Evolutionary conservation across 2,797 vertebrate species (phyloP), one percentile per base, ranked within the genome.

Genomic region (Sparus aurata): DNA sequence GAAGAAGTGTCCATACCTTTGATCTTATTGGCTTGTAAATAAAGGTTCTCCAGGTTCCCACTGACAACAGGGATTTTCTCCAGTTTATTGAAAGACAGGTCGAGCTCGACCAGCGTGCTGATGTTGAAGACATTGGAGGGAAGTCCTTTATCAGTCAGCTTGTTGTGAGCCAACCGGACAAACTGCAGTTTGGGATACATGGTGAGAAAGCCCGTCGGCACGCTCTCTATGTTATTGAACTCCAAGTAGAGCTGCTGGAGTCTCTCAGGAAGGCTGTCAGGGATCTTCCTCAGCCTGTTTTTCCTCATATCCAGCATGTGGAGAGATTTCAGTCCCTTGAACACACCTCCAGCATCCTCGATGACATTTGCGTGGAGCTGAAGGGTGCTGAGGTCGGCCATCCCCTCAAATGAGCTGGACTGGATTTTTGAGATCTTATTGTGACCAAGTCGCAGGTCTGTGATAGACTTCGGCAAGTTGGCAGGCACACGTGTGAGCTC

Each of bases 51-150:
- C 20, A 99, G 95, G 76, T 96, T 96, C 86, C 96, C 96, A 61
- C 90, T 97, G 80, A 99, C 96, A 1, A 79, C 90, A 23, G 98
- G 98, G 85, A 99, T 98, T 84, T 69, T 96, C 87, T 97, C 96
- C 84, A 99, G 94, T 69, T 96, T 94, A 89, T 99, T 99, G 84
- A 97, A 98, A 77, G 98, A 98, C 67, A 99, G 96, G 88, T 99
- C 98, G 83, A 99, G 93, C 85, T 99, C 98, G 25, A 98, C 72
- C 6, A 99, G 89, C 0, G 96, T 95, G 68, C 97, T 98, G 73
- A 97, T 89, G 41, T 99, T 99, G 87, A 99, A 99, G 72, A 95
- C 93, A 62, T 92, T 96, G 43, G 94, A 89, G 58, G 97, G 97
- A 90, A 99, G 93, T 77, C 98, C 98, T 81, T 93, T 84, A 83